Base-by-base conservation (phyloP, 2,113 vertebrate species). In the Pterocles gutturalis region DNA sequence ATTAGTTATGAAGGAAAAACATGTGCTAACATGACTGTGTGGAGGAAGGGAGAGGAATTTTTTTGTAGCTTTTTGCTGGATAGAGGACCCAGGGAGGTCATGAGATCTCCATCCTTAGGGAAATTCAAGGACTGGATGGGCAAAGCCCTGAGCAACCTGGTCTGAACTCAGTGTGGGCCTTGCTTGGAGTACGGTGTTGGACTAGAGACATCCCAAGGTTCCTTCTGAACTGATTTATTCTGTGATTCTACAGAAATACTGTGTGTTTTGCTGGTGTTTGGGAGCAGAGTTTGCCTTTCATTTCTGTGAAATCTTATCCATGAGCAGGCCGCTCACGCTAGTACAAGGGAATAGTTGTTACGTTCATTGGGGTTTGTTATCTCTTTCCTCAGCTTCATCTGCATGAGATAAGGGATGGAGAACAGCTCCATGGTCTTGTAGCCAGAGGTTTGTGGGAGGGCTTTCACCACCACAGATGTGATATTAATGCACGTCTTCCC, bases 241-340 rank as follows among this genome's bases (percentile, higher is more conserved):
- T 11, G 13, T 48, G 54, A 24, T 29, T 57, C 58, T 31, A 1
- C 0, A 11, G 41, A 19, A 61, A 72, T 5, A 1, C 0, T 1
- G 2, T 21, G n/a, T 5, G 3, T 69, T 73, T 49, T 13, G 46
- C 29, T 46, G 16, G 5, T 12, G 18, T 38, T 53, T 0, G 38
- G 71, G 58, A 55, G 64, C 45, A 53, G 36, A 13, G 5, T 7
- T 28, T 57, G 21, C n/a, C 64, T 75, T 55, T 67, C 25, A 6
- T 49, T 65, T 11, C 89, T 28, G 9, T 16, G 36, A 48, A 55
- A 69, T 20, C 71, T 48, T 57, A 77, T 28, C 80, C 58, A 1
- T 0, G 0, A 81, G 45, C 28, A 62, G 46, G 10, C 25, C 61
- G 2, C 26, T 62, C 13, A 9, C 18, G 8, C 4, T 31, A 20